Base-by-base conservation (phyloP, 2,113 vertebrate species). In the Eurypyga helias region DNA sequence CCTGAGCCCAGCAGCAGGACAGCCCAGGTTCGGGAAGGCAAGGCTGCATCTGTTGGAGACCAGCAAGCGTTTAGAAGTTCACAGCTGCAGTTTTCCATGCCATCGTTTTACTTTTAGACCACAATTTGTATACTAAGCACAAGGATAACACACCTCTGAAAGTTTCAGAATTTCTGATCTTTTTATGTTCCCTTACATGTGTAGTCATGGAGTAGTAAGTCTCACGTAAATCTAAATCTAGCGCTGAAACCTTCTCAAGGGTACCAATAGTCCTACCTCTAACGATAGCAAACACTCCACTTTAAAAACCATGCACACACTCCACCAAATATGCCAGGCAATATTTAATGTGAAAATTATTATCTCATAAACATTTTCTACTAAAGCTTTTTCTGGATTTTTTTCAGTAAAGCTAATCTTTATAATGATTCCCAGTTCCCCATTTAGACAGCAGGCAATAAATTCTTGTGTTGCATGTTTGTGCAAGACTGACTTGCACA, bases 371-470 rank as follows among this genome's bases (percentile, higher is more conserved):
- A 96, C 60, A 70, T 93, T 96, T 96, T 94, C 83, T 79, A 26
- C 60, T 93, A 71, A 97, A 95, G 94, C 48, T 88, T 82, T 86
- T 91, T 84, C 80, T 94, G 23, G n/a, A 52, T 69, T 66, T 80
- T 90, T 88, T 87, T 73, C 72, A 94, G 77, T 87, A 87, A 91
- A 72, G 73, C 90, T 94, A 95, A 93, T 93, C 81, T 96, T 95
- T 89, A 89, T 92, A 98, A 95, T 58, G 86, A 89, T 90, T 97
- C 92, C 94, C 96, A 96, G 89, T 92, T 97, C 96, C 93, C 85
- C 64, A 96, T 91, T 84, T 83, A 96, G 94, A 96, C 67, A 97
- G 75, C 72, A 89, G 66, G 95, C 87, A 97, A 96, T 96, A 97
- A 96, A 96, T 97, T 95, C 70, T 97, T 89, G 46, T 60, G 81